phyloP scores from a whole-genome alignment of 2,888 invertebrate species.

The Pheosia gnoma region DNA sequence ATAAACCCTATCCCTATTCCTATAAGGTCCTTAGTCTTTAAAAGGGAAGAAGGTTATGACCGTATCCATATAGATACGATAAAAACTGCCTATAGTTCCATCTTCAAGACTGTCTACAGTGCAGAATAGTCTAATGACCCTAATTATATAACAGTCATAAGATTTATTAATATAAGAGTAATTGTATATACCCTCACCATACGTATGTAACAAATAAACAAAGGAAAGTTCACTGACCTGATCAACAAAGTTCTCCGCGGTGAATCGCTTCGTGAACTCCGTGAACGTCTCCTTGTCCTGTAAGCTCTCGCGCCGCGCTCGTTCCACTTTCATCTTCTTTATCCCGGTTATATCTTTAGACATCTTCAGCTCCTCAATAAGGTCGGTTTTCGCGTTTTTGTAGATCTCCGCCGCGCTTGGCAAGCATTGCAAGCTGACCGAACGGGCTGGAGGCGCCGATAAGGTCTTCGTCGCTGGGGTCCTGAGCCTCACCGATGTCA shows the following conservation, averaged over 20 bases:
- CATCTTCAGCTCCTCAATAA: constrained; percentile 96
- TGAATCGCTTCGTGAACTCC: constrained; percentile 93
- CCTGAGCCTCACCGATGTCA: constrained; percentile 92
- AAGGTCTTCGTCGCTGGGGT: constrained; percentile 91
- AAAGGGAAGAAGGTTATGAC: too few relatives aligned
- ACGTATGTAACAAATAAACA: constrained; percentile 17
- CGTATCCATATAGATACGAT: too few relatives aligned
- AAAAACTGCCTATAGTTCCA: too few relatives aligned
- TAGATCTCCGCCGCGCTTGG: constrained; percentile 87
- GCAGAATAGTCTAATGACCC: too few relatives aligned
- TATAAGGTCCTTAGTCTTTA: too few relatives aligned
- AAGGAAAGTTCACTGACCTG: constrained; percentile 86
- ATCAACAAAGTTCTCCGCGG: constrained; percentile 93
- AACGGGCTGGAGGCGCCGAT: constrained; percentile 89
- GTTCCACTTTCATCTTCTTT: constrained; percentile 95
- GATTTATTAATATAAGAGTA: too few relatives aligned
- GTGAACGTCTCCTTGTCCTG: constrained; percentile 93
- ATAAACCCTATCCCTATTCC: too few relatives aligned
- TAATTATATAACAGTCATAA: too few relatives aligned
- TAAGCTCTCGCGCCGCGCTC: constrained; percentile 92
- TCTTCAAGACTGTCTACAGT: too few relatives aligned
- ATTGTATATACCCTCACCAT: too few relatives aligned
- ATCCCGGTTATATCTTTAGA: constrained; percentile 97
- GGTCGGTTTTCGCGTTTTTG: constrained; percentile 90
- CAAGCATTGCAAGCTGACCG: constrained; percentile 89